phyloP scores from a whole-genome alignment of 2,797 vertebrate genomes.

The Sebastes oblongus region DNA sequence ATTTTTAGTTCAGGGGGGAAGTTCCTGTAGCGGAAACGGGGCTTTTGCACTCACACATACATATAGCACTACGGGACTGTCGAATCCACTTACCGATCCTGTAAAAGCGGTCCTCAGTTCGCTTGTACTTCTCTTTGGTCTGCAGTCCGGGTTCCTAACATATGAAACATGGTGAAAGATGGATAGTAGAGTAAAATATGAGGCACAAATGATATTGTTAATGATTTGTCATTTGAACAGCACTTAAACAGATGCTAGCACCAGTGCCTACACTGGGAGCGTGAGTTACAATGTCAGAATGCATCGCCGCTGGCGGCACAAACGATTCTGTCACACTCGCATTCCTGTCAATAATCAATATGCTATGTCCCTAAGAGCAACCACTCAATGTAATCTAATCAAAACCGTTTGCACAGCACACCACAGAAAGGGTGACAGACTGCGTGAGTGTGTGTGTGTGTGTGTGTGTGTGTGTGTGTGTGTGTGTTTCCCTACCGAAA shows the following conservation, averaged over 20 bases:
- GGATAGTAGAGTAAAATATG: neutral
- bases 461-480: neutral
- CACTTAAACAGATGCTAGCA: neutral
- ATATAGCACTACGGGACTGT: neutral
- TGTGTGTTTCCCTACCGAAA: constrained; percentile 81
- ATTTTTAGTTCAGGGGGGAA: no score
- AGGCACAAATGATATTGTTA: neutral
- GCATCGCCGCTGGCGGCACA: constrained; percentile 25
- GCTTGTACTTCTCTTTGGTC: constrained; percentile 93
- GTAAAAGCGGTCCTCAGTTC: constrained; percentile 93
- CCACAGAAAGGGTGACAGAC: constrained; percentile 20
- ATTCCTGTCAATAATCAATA: constrained; percentile 70
- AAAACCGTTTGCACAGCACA: constrained; percentile 43
- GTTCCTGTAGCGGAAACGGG: no score
- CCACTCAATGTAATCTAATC: constrained; percentile 57
- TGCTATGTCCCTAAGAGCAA: constrained; percentile 32
- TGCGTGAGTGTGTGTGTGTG: neutral
- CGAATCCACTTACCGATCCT: constrained; percentile 87
- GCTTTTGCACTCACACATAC: neutral
- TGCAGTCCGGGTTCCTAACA: constrained; percentile 79
- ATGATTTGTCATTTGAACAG: neutral
- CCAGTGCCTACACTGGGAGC: neutral
- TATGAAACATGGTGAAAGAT: constrained; percentile 15
- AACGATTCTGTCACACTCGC: constrained; percentile 47
- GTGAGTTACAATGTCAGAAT: constrained; percentile 15